Conservation (phyloP, 2,797 vertebrate species). For the Adelosebastes latens region DNA sequence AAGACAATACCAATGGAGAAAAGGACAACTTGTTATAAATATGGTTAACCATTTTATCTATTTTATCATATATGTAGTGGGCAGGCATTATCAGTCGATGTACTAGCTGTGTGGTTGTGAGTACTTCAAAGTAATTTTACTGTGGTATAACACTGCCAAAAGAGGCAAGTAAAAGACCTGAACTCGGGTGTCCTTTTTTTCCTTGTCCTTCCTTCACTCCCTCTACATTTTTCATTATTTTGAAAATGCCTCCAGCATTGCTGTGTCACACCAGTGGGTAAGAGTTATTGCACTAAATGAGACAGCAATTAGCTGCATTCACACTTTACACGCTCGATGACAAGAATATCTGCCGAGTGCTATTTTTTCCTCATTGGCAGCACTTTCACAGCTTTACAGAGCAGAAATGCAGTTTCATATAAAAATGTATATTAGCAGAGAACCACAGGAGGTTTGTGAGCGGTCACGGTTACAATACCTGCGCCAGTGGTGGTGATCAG, state of each 20-base stretch:
- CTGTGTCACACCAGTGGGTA: constrained; percentile 41
- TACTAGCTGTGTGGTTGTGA: not conserved
- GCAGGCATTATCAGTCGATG: not conserved
- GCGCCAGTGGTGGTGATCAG: constrained; percentile 95
- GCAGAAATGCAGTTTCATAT: constrained; percentile 9
- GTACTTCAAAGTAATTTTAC: not conserved
- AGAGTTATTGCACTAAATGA: constrained; percentile 61
- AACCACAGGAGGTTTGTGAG: not conserved
- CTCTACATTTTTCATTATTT: constrained; percentile 44
- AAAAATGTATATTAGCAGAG: constrained; percentile 1
- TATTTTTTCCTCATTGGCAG: constrained; percentile 4
- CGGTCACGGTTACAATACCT: constrained; percentile 80
- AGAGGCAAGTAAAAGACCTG: not conserved
- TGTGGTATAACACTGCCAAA: not conserved
- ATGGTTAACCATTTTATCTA: not conserved
- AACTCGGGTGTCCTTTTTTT: constrained; percentile 3
- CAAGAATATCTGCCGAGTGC: constrained; percentile 18
- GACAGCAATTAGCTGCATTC: constrained; percentile 63
- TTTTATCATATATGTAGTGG: not conserved
- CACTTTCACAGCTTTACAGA: constrained; percentile 21
- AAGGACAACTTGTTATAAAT: constrained; percentile 27
- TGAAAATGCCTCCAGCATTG: constrained; percentile 55
- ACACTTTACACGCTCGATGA: constrained; percentile 32
- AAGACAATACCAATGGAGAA: constrained; percentile 69
- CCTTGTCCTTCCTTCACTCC: constrained; percentile 5